Conservation (phyloP, 1,140 invertebrate genomes). For the Varroa destructor region DNA sequence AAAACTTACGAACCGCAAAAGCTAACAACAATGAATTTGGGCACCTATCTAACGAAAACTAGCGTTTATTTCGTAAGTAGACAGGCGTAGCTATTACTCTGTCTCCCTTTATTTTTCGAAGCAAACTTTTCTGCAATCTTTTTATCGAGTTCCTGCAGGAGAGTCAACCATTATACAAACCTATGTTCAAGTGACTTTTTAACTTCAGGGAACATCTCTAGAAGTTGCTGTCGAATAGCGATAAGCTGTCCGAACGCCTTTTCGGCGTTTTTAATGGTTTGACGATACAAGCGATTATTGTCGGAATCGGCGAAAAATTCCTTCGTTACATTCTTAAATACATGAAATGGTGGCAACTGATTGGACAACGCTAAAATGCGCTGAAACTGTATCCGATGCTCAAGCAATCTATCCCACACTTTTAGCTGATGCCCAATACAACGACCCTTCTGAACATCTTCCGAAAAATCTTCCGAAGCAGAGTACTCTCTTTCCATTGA, state of each 20-base stretch:
- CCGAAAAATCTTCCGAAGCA: neutral
- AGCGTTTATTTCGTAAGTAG: no score
- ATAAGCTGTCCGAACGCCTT: slow-evolving; percentile 6
- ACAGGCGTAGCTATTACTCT: no score
- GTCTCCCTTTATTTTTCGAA: no score
- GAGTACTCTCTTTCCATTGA: neutral
- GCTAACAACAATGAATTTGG: no score
- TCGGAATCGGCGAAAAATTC: slow-evolving; percentile 1
- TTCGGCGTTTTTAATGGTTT: neutral
- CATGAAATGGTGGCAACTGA: slow-evolving; percentile 7
- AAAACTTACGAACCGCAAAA: no score
- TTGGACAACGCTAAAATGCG: neutral
- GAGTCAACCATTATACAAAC: no score
- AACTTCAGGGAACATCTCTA: slow-evolving; percentile 6
- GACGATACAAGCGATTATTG: neutral
- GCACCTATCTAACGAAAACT: no score
- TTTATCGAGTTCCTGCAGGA: no score
- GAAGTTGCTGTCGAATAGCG: neutral
- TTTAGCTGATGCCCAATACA: slow-evolving; percentile 8
- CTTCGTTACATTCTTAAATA: neutral
- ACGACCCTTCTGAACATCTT: slow-evolving; percentile 1
- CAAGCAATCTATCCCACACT: slow-evolving; percentile 11
- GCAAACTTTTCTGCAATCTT: no score
- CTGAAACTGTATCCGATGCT: slow-evolving; percentile 22
- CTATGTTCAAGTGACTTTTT: slow-evolving; percentile 2